These are phyloP conservation scores for human (Homo sapiens) DNA, from an alignment of 2,113 vertebrate species.

Conservation along the genomic window DNA sequence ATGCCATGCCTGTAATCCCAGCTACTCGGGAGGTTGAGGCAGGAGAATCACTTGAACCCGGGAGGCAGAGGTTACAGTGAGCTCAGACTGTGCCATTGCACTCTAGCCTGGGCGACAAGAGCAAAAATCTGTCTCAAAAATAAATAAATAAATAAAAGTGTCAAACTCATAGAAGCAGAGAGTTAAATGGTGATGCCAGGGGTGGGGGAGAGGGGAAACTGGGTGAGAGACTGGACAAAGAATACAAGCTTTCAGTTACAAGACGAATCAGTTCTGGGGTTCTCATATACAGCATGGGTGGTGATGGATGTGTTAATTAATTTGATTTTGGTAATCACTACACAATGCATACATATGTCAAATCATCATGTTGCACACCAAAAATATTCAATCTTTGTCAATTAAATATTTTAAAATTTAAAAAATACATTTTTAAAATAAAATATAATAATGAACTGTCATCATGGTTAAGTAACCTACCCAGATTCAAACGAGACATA, in stretches of 20 bases:
- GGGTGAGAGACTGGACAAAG: background rate
- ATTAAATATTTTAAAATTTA: background rate
- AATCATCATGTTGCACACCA: background rate
- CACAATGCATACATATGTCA: background rate
- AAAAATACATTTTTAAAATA: background rate
- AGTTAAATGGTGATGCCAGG: too few species aligned
- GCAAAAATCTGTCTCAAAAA: too few species aligned
- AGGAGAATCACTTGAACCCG: too few species aligned
- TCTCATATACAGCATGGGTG: background rate
- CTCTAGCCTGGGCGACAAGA: too few species aligned
- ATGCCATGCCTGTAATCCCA: too few species aligned
- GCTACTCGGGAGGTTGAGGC: too few species aligned
- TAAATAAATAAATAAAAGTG: too few species aligned
- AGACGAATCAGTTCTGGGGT: background rate
- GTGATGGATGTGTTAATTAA: background rate
- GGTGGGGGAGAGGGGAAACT: fast-evolving
- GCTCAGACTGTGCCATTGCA: too few species aligned
- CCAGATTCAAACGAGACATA: background rate
- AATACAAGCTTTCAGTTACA: background rate
- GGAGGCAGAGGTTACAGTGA: too few species aligned
- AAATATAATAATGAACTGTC: background rate
- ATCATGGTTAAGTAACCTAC: background rate
- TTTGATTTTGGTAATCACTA: background rate
- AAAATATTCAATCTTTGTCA: background rate
- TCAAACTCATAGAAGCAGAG: background rate